Evolutionary conservation across 2,797 vertebrate genomes (phyloP), one percentile per base, ranked within the genome.

Genomic region (Hylomyscus alleni): DNA sequence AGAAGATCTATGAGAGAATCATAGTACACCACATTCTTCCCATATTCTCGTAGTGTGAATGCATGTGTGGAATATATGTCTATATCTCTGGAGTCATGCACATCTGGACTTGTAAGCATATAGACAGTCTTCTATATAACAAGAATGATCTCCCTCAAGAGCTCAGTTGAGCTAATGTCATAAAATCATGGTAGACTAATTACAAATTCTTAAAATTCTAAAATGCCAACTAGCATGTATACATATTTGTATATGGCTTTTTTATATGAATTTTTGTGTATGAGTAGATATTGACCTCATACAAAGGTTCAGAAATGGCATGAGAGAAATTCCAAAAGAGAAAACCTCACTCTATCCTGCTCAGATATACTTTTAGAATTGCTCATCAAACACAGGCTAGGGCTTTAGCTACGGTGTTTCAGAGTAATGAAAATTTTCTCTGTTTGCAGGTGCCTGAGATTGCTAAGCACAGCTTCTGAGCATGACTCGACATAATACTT

Each of bases 91-190:
- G 90, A 58, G 65, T 82, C 20, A 75, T 62, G 82, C 47, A 7
- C 20, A 44, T 11, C 60, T 67, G 34, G 44, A 34, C 13, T 0
- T 0, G 1, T 69, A 29, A 95, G 31, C 47, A 73, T 81, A 2
- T 73, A 67, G 6, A 15, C 2, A 73, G 13, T 17, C 2, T 77
- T 90, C 54, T 83, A 10, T 60, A 75, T 80, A 89, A 83, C 1
- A 76, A 80, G 19, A 89, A 54, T 56, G 6, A 26, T 78, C 9
- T 47, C 93, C 91, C n/a, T 97, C n/a, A 91, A 92, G 9, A 92
- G 83, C 52, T 83, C 31, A 89, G n/a, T 88, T 93, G 58, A 88
- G 47, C 6, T 60, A 54, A 47, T 26, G 8, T 7, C 10, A 60
- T 37, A 4, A 44, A 34, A 75, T 60, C 2, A 56, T 88, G 65